A percentile compares a stretch with the other conserved stretches of the same genome.
These are phyloP conservation scores for Hanleya hanleyi DNA, from an alignment of 2,888 invertebrate genomes.

Conservation along the genomic window DNA sequence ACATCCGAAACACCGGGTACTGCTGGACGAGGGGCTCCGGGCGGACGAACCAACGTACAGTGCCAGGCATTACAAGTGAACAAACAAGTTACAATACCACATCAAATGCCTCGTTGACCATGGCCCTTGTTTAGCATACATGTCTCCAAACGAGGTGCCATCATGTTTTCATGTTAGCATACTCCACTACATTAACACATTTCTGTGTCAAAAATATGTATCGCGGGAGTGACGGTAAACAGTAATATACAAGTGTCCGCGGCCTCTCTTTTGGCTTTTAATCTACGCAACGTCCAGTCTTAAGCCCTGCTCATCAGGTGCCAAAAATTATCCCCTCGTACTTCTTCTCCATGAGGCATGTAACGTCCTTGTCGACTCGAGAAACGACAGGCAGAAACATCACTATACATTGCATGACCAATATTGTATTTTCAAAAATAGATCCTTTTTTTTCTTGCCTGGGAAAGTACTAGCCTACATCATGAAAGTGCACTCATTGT, in stretches of 20 bases:
- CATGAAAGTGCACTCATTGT: too few species aligned
- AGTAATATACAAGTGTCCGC: conserved; percentile 2
- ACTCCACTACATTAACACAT: conserved; percentile 1
- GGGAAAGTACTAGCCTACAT: too few species aligned
- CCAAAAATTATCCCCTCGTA: not conserved
- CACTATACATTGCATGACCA: too few species aligned
- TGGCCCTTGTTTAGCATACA: conserved; percentile 6
- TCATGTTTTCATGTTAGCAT: conserved; percentile 2
- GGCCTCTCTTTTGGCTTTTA: not conserved
- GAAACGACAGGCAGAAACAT: too few species aligned
- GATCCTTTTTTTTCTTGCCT: too few species aligned
- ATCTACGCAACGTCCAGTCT: not conserved
- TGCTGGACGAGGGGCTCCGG: too few species aligned
- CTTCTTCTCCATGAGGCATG: too few species aligned
- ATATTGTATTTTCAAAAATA: too few species aligned
- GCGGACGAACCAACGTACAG: too few species aligned
- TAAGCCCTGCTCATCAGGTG: not conserved
- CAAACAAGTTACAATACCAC: not conserved
- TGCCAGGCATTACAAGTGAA: not conserved
- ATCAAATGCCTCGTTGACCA: not conserved
- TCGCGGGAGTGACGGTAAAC: conserved; percentile 5
- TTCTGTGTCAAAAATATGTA: conserved; percentile 9
- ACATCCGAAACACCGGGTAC: too few species aligned
- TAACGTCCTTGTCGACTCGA: too few species aligned
- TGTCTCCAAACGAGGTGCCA: not conserved